These are phyloP conservation scores for Drosophila flavopinicola DNA, from an alignment of 2,888 invertebrate genomes.

Conservation along the genomic window DNA sequence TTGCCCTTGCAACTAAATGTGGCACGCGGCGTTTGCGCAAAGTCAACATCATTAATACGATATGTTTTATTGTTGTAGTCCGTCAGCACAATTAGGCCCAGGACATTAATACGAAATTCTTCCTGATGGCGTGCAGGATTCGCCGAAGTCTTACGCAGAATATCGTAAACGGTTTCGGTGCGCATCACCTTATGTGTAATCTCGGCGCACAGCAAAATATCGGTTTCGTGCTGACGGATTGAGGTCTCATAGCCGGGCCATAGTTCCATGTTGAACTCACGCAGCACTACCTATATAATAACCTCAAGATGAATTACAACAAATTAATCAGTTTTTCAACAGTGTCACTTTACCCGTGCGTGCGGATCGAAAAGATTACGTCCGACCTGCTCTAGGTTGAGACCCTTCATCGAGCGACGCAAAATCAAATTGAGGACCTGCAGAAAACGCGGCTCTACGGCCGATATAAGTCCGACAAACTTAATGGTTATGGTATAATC, in stretches of 20 bases:
- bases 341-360: slow-evolving; percentile 86
- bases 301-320: not conserved
- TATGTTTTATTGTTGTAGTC: slow-evolving; percentile 89
- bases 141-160: slow-evolving; percentile 86
- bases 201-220: slow-evolving; percentile 91
- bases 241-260: slow-evolving; percentile 94
- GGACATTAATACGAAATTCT: slow-evolving; percentile 85
- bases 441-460: slow-evolving; percentile 89
- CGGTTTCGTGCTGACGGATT: slow-evolving; percentile 92
- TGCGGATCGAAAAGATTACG: slow-evolving; percentile 90
- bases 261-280: slow-evolving; percentile 88
- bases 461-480: slow-evolving; percentile 87
- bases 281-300: slow-evolving; percentile 85
- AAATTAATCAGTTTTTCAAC: not conserved
- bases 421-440: slow-evolving; percentile 93
- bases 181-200: slow-evolving; percentile 94
- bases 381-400: slow-evolving; percentile 89
- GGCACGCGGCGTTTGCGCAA: slow-evolving; percentile 86
- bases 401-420: slow-evolving; percentile 85
- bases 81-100: slow-evolving; percentile 87
- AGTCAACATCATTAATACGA: slow-evolving; percentile 90
- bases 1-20: slow-evolving; percentile 88
- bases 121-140: slow-evolving; percentile 86
- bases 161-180: slow-evolving; percentile 89
- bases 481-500: slow-evolving; percentile 86